Conservation (phyloP, 2,888 invertebrate genomes). For the Suillia variegata region DNA sequence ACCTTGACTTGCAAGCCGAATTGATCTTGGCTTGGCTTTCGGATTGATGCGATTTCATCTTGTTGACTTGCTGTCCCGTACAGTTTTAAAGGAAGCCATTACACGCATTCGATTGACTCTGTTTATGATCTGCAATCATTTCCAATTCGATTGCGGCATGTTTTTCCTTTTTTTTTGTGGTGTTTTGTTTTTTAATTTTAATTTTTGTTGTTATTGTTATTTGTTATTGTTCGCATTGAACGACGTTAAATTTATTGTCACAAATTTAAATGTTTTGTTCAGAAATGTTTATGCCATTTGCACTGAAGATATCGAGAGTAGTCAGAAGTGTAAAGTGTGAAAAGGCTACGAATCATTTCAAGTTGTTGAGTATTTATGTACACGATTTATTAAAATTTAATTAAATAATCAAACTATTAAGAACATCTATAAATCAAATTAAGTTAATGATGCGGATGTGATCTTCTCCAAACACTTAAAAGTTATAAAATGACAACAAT, state of each 20-base stretch:
- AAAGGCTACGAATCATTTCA: no score
- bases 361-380: no score
- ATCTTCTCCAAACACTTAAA: no score
- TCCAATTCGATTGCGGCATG: constrained; percentile 21
- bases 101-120: constrained; percentile 39
- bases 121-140: constrained; percentile 45
- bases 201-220: constrained; percentile 13
- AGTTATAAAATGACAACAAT: no score
- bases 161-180: constrained; percentile 13
- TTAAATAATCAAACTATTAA: no score
- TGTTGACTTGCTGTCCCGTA: constrained; percentile 25
- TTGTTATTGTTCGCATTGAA: constrained; percentile 26
- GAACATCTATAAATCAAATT: no score
- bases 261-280: constrained; percentile 49
- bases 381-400: no score
- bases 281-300: constrained; percentile 50
- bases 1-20: neutral
- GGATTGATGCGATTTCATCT: neutral
- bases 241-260: constrained; percentile 48
- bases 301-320: no score
- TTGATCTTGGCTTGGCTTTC: neutral
- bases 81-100: constrained; percentile 48
- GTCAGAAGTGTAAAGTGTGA: no score
- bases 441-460: no score
- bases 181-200: constrained; percentile 29